Percentiles rank a stretch among this genome's conserved stretches.
Evolutionary conservation across 2,888 invertebrate genomes (phyloP).

Genomic region (Automeris io): DNA sequence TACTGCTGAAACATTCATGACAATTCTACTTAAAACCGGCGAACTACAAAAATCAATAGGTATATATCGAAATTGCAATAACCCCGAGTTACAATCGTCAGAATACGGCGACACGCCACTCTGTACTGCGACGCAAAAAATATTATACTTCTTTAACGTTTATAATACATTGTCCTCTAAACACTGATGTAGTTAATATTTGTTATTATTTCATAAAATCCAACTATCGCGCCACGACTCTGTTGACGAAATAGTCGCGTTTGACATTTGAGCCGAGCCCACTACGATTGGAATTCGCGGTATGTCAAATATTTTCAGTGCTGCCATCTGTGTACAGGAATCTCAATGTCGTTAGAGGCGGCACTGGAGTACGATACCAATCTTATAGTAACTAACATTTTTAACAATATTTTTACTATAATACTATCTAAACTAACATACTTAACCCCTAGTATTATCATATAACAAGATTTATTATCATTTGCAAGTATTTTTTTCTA

Average conservation of each 20-base stretch:
- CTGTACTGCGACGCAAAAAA: constrained; percentile 47
- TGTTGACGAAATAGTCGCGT: constrained; percentile 79
- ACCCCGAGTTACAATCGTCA: constrained; percentile 37
- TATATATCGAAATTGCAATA: constrained; percentile 49
- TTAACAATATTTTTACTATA: neutral
- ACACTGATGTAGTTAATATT: constrained; percentile 54
- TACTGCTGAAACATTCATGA: constrained; percentile 54
- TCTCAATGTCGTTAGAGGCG: constrained; percentile 53
- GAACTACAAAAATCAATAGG: constrained; percentile 70
- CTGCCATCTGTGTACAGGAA: constrained; percentile 78
- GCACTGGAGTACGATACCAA: constrained; percentile 42
- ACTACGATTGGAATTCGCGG: constrained; percentile 79
- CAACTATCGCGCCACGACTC: constrained; percentile 74
- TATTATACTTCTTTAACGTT: constrained; percentile 46
- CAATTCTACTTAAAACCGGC: constrained; percentile 62
- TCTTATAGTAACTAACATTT: constrained; percentile 9
- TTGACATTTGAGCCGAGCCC: constrained; percentile 85
- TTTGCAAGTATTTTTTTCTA: neutral
- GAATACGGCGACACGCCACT: constrained; percentile 49
- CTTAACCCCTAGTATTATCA: neutral
- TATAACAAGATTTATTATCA: neutral
- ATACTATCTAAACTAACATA: neutral
- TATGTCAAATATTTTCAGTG: constrained; percentile 82
- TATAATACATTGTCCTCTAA: constrained; percentile 63
- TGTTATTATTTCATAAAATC: constrained; percentile 72